Conservation (phyloP, 1,140 invertebrate genomes). For the Brachionus rotundiformis region DNA sequence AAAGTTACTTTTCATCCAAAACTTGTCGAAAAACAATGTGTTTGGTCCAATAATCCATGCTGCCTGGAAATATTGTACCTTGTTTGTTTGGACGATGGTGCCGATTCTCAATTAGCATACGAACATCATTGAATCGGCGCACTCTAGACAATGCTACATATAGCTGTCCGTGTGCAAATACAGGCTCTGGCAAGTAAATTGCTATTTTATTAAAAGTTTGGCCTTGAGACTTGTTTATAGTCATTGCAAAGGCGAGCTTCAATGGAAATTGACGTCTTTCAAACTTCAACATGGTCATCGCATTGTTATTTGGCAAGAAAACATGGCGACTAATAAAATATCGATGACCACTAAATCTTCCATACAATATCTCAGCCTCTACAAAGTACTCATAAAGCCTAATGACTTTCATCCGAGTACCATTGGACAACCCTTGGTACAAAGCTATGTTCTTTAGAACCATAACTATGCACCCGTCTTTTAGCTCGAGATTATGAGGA, state of each 20-base stretch:
- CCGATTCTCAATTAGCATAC: neutral
- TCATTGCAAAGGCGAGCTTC: slow-evolving; percentile 65
- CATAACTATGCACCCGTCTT: slow-evolving; percentile 60
- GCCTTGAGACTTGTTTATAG: slow-evolving; percentile 68
- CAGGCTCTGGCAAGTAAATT: slow-evolving; percentile 53
- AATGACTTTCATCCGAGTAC: slow-evolving; percentile 59
- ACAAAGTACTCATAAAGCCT: slow-evolving; percentile 54
- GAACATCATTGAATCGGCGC: neutral
- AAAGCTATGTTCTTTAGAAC: slow-evolving; percentile 61
- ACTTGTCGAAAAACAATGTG: neutral
- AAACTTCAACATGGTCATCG: slow-evolving; percentile 59
- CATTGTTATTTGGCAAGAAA: slow-evolving; percentile 55
- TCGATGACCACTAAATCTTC: slow-evolving; percentile 52
- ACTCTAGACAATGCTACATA: slow-evolving; percentile 57
- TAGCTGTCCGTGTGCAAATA: slow-evolving; percentile 57
- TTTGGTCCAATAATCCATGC: neutral
- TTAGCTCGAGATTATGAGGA: slow-evolving; percentile 61
- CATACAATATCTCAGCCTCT: slow-evolving; percentile 53
- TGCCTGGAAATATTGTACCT: neutral
- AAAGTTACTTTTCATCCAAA: neutral
- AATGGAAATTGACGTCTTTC: slow-evolving; percentile 67
- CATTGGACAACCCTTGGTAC: slow-evolving; percentile 59
- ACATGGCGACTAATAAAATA: too few species aligned
- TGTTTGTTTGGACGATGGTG: neutral
- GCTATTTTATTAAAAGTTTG: slow-evolving; percentile 60